Base-by-base conservation (phyloP, 2,888 invertebrate genomes). In the Disparrhopalites patrizii region DNA sequence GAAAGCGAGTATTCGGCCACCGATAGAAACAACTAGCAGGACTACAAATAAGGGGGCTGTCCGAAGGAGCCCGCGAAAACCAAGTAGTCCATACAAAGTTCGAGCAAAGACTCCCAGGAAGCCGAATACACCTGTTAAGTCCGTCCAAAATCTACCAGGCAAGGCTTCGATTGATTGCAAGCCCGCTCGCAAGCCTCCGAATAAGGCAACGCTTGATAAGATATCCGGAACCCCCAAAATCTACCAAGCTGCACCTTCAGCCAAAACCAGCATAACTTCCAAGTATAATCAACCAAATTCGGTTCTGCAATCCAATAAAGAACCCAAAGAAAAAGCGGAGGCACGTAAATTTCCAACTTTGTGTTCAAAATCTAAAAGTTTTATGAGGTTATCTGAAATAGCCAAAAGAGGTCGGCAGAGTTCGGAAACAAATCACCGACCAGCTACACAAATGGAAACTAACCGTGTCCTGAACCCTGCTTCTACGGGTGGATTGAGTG, bases 61-160 rank as follows among this genome's bases (percentile, higher is more conserved):
- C 36, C 51, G 62, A 5, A 50, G 36, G 27, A 62, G 62, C 23
- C 62, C 62, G 23, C 5, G 62, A 36, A 62, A 62, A 23, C 4
- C 54, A 18, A 47, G 3, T 23, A 47, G 47, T 20, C 47, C 47
- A 2, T 30, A 18, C 15, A 54, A 52, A 52, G 4, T 2, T 31
- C 54, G 20, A 31, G 31, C 5, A 7, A 54, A 54, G 10, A 54
- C 54, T 13, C 54, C 54, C n/a, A 15, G 54, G 15, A 54, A 54
- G 20, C 15, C 31, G 3, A 54, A 30, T 27, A 31, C 31, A n/a
- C 54, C 54, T 15, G 33, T 54, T 8, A 54, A 54, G 18, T 54
- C 54, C 18, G 54, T 54, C n/a, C 54, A 54, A 15, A 54, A 54
- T 18, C 54, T 54, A 27, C 54, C 54, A 18, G 3, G 31, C 1